Conservation (phyloP, 2,797 vertebrate species). For the Hippocampus kuda region DNA sequence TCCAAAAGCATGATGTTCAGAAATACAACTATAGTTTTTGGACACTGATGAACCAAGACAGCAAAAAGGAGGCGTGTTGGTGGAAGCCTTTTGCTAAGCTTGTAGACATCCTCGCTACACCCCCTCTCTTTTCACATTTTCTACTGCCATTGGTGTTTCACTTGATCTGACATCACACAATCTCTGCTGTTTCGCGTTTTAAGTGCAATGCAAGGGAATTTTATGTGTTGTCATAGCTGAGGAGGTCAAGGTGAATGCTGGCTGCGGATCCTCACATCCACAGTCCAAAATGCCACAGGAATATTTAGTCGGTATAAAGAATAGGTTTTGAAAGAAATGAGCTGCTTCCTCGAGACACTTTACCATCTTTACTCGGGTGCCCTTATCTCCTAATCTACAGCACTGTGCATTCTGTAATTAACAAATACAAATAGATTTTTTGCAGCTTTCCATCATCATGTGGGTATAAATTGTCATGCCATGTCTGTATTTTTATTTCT, state of each 20-base stretch:
- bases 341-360: neutral
- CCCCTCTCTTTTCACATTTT: neutral
- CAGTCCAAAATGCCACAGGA: neutral
- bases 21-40: neutral
- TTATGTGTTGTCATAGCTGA: neutral
- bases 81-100: neutral
- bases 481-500: too few species aligned
- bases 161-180: constrained; percentile 1
- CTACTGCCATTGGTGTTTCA: neutral
- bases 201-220: neutral
- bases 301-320: neutral
- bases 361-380: too few species aligned
- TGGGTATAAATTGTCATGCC: too few species aligned
- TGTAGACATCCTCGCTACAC: neutral
- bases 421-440: too few species aligned
- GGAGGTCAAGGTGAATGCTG: neutral
- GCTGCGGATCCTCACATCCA: neutral
- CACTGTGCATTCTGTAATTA: too few species aligned
- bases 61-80: neutral
- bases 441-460: too few species aligned
- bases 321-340: neutral
- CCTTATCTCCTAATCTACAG: too few species aligned
- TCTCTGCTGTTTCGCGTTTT: neutral
- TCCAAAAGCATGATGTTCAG: neutral
- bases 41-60: neutral